Percentiles rank a stretch among this genome's conserved stretches.
Conservation (phyloP, 2,888 invertebrate genomes). For the Drosophila emarginata region DNA sequence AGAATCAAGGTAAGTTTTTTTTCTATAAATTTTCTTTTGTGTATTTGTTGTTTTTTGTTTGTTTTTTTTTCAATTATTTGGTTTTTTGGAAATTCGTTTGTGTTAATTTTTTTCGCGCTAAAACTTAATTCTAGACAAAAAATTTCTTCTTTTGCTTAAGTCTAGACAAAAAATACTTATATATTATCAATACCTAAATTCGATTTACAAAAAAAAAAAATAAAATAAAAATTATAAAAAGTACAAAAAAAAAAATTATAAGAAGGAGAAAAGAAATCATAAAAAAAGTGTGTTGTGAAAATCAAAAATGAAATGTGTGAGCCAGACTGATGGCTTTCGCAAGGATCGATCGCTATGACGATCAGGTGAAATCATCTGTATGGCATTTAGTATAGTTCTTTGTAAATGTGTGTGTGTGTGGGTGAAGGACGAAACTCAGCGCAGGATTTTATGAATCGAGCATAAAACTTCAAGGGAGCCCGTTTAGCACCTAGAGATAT, state of each 20-base stretch:
- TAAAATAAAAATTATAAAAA: constrained; percentile 14
- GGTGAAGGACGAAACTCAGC: constrained; percentile 66
- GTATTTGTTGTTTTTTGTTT: constrained; percentile 40
- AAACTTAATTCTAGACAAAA: constrained; percentile 75
- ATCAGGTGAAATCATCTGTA: constrained; percentile 27
- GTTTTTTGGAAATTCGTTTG: constrained; percentile 74
- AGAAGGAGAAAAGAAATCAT: background rate
- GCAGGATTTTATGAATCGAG: constrained; percentile 79
- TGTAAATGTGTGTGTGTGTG: constrained; percentile 20
- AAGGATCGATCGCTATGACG: constrained; percentile 25
- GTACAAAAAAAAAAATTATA: constrained; percentile 10
- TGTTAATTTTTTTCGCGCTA: constrained; percentile 63
- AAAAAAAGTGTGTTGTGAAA: constrained; percentile 52
- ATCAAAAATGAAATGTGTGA: constrained; percentile 25
- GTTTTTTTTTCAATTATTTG: constrained; percentile 44
- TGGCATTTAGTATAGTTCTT: constrained; percentile 4
- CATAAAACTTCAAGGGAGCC: constrained; percentile 80
- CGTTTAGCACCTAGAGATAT: constrained; percentile 41
- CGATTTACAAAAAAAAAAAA: constrained; percentile 47
- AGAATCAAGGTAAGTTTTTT: constrained; percentile 5
- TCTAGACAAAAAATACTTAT: constrained; percentile 67
- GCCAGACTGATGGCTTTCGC: constrained; percentile 14
- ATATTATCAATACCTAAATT: constrained; percentile 71
- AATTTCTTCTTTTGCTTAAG: constrained; percentile 58
- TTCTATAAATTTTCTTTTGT: constrained; percentile 40